Evolutionary conservation across 1,140 invertebrate species (phyloP), one percentile per base, ranked within the genome.

Genomic region (Drosophila erecta): DNA sequence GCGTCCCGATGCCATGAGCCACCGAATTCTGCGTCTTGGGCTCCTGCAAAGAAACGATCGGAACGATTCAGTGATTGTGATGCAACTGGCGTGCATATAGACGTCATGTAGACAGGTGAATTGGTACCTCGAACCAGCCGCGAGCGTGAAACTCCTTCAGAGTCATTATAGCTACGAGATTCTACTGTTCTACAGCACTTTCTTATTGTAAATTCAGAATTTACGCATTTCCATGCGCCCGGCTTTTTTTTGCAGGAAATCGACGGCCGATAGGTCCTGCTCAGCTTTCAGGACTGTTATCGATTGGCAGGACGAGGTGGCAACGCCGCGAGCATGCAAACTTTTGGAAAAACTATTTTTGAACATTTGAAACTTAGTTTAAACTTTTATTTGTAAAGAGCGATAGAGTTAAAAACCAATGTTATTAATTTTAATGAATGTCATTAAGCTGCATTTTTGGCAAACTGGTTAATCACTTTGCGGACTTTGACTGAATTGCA

Each of bases 91-190:
- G 12, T 14, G 24, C 22, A 59, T 64, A 30, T 49, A 56, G 27
- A 33, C 17, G 14, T 3, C n/a, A 49, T 37, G 47, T n/a, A 8
- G 35, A 37, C 22, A 38, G 41, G 12, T 12, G 3, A 20, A 47
- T 11, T n/a, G 14, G 53, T 72, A 90, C 85, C 81, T 91, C 90
- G 66, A 91, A 91, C 90, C 90, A 91, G 49, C 90, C 90, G 62
- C 90, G 90, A 24, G 74, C 70, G 7, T 77, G 69, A 65, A 86
- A 91, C 56, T 55, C 86, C 22, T 76, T 24, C 27, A 55, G 10
- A 22, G 30, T 20, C 75, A 86, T 86, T 72, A 35, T 61, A 50
- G 41, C 37, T 55, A 53, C 12, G 47, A 69, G 37, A 79, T 73
- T 79, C 30, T 27, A 12, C 44, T 27, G 27, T 49, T 22, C 14